Conservation (phyloP, 2,113 vertebrate species). For the Pedionomus torquatus region DNA sequence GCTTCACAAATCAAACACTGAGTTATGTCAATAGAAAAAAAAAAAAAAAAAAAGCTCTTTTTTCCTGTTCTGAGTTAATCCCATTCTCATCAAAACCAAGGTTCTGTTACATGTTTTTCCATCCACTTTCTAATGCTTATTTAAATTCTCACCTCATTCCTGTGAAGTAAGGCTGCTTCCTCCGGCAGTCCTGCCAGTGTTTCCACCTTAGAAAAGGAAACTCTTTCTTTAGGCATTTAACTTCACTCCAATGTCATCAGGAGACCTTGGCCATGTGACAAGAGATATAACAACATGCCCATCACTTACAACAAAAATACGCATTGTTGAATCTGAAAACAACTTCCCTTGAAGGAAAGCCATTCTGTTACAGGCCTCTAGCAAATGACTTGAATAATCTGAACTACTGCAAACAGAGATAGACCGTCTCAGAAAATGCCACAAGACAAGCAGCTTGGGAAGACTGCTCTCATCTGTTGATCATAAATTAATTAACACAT, state of each 20-base stretch:
- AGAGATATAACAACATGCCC: neutral
- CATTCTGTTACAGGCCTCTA: neutral
- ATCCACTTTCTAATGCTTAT: neutral
- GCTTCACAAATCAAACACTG: neutral
- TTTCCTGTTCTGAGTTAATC: neutral
- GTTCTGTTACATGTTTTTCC: neutral
- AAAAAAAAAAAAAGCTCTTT: neutral
- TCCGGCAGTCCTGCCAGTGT: neutral
- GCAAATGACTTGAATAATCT: neutral
- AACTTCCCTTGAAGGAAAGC: neutral
- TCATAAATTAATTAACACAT: conserved; percentile 21
- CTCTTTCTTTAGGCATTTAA: neutral
- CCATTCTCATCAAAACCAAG: neutral
- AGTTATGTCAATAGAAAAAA: neutral
- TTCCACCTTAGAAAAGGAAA: neutral
- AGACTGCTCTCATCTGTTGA: neutral
- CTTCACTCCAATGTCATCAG: neutral
- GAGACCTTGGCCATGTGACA: neutral
- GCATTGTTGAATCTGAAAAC: neutral
- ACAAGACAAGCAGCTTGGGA: neutral
- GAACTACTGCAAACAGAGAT: neutral
- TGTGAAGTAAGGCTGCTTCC: neutral
- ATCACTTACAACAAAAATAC: neutral
- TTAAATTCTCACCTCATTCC: neutral
- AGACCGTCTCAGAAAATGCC: neutral